Conservation (phyloP, 1,140 invertebrate species). For the Diuraphis noxia region DNA sequence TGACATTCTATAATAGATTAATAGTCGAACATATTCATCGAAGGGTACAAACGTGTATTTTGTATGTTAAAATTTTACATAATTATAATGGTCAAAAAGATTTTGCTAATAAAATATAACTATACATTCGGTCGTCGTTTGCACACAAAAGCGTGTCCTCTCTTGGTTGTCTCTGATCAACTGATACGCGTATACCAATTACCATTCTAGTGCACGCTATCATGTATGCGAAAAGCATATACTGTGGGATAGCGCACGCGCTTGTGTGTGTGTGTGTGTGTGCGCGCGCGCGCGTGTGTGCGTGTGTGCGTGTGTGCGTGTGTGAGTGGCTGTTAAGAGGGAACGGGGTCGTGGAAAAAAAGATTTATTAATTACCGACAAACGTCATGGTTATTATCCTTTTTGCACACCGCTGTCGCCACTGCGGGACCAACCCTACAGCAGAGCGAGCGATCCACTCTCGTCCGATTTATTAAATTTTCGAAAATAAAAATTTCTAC, state of each 20-base stretch:
- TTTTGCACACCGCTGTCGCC: background rate
- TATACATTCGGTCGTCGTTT: background rate
- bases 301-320: background rate
- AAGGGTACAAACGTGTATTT: background rate
- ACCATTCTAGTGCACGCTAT: background rate
- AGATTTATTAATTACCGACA: conserved; percentile 23
- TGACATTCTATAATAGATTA: background rate
- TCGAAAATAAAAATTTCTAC: background rate
- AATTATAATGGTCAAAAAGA: background rate
- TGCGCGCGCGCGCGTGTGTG: background rate
- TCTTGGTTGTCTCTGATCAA: background rate
- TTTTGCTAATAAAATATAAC: background rate
- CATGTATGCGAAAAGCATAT: background rate
- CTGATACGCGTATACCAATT: background rate
- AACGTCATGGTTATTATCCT: conserved; percentile 21
- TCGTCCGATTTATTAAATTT: conserved; percentile 31
- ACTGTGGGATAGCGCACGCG: too few relatives aligned
- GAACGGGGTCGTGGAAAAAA: background rate
- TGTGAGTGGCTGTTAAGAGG: background rate
- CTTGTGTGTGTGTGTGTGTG: background rate
- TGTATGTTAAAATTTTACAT: background rate
- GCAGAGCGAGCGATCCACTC: background rate
- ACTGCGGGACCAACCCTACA: background rate
- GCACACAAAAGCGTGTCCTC: background rate
- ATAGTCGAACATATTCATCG: background rate